Evolutionary conservation across 2,888 invertebrate genomes (phyloP).

Genomic region (Galerucella pusilla): DNA sequence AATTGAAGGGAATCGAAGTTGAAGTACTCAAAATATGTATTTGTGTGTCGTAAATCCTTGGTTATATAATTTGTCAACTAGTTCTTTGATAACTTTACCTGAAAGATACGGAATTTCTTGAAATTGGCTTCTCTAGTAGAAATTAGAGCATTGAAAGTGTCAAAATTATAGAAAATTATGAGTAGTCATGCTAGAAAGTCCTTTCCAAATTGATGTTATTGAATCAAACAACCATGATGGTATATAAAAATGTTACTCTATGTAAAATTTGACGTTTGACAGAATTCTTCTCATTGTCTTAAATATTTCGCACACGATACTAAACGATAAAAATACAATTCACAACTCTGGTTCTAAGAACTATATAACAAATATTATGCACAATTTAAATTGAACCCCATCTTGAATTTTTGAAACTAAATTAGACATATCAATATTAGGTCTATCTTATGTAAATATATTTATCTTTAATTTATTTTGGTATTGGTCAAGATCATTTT

Average conservation of each 20-base stretch:
- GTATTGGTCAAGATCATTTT: constrained; percentile 1
- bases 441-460: neutral
- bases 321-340: neutral
- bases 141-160: too few species aligned
- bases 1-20: constrained; percentile 35
- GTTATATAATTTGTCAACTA: constrained; percentile 33
- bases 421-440: neutral
- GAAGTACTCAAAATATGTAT: constrained; percentile 36
- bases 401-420: neutral
- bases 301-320: neutral
- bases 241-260: too few species aligned
- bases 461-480: neutral
- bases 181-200: too few species aligned
- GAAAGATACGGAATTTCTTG: neutral
- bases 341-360: neutral
- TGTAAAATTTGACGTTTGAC: too few species aligned
- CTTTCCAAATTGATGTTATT: too few species aligned
- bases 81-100: constrained; percentile 4
- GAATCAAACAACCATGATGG: too few species aligned
- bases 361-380: neutral
- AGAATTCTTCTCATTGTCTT: too few species aligned
- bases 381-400: neutral
- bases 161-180: too few species aligned
- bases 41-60: constrained; percentile 23
- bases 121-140: too few species aligned